These are phyloP conservation scores for Tyrophagus putrescentiae DNA, from an alignment of 1,140 invertebrate genomes.

Conservation along the genomic window DNA sequence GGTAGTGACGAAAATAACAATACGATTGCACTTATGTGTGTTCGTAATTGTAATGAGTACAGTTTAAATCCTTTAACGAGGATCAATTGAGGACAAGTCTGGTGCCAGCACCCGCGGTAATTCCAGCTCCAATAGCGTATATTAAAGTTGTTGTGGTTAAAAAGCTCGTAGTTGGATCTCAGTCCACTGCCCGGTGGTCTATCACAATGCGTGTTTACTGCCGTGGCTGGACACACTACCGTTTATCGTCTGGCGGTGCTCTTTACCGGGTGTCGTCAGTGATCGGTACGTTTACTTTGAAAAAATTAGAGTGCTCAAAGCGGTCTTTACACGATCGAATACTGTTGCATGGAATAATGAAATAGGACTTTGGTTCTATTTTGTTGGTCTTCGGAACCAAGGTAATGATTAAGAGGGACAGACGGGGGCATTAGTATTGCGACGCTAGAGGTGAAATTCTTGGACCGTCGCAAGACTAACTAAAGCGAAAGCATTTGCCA, in stretches of 20 bases:
- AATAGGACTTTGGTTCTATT: constrained; percentile 62
- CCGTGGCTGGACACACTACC: constrained; percentile 16
- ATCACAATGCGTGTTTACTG: no score
- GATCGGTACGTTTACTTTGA: constrained; percentile 50
- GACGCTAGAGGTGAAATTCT: constrained; percentile 51
- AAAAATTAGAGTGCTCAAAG: constrained; percentile 52
- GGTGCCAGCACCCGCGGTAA: constrained; percentile 55
- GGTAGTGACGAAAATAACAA: constrained; percentile 73
- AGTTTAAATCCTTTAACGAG: constrained; percentile 76
- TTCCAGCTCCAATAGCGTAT: constrained; percentile 78
- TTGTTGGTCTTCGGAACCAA: constrained; percentile 40
- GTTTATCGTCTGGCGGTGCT: constrained; percentile 30
- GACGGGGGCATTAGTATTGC: constrained; percentile 38
- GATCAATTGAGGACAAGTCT: constrained; percentile 77
- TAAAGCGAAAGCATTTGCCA: constrained; percentile 62
- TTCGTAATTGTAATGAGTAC: constrained; percentile 73
- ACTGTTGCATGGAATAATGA: constrained; percentile 62
- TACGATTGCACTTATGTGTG: constrained; percentile 58
- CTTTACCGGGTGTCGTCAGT: constrained; percentile 34
- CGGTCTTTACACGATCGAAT: constrained; percentile 37
- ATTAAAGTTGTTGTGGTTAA: constrained; percentile 50
- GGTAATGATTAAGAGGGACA: constrained; percentile 51
- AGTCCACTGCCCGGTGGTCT: constrained; percentile 36
- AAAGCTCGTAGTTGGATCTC: constrained; percentile 37
- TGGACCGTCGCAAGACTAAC: constrained; percentile 61